These are phyloP conservation scores for Sparus aurata DNA, from an alignment of 2,797 vertebrate species.

Conservation along the genomic window DNA sequence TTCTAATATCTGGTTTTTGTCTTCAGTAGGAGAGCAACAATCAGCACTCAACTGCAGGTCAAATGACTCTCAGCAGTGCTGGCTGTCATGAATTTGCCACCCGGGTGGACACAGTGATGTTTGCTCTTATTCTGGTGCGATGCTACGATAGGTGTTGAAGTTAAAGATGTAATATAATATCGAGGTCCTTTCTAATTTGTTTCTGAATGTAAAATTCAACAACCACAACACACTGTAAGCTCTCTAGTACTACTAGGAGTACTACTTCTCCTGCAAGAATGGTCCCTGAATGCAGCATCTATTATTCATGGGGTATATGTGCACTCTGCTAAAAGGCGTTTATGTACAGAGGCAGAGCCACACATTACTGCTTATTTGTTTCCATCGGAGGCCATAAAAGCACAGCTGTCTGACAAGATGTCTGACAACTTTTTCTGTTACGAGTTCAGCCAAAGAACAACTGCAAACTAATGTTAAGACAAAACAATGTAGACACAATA, in stretches of 20 bases:
- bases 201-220: not conserved
- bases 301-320: conserved; percentile 25
- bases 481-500: not conserved
- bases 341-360: conserved; percentile 3
- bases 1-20: too few relatives aligned
- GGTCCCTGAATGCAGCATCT: conserved; percentile 35
- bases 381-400: not conserved
- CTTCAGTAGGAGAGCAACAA: too few relatives aligned
- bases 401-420: not conserved
- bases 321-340: conserved; percentile 5
- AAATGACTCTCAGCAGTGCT: too few relatives aligned
- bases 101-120: too few relatives aligned
- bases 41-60: too few relatives aligned
- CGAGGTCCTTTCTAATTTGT: not conserved
- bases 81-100: too few relatives aligned
- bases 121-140: too few relatives aligned
- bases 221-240: not conserved
- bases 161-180: too few relatives aligned
- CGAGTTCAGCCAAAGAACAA: not conserved
- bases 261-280: not conserved
- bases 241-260: too few relatives aligned
- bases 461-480: not conserved
- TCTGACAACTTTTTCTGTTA: too few relatives aligned
- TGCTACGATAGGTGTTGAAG: too few relatives aligned
- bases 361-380: not conserved